Base-by-base conservation (phyloP, 2,113 vertebrate species). In the Lasiurus cinereus region DNA sequence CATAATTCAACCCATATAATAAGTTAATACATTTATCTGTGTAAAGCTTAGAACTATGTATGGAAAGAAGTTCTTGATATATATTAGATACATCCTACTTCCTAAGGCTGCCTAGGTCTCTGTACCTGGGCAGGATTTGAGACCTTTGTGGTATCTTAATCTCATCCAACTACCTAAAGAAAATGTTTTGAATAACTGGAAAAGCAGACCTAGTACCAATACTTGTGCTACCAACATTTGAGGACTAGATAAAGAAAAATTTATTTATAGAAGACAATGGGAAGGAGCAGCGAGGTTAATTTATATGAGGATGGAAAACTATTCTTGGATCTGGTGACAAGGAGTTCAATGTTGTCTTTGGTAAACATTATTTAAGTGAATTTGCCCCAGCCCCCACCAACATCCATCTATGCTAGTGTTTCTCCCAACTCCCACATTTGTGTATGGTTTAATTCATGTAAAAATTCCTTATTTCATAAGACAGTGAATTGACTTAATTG, bases 311-410 rank as follows among this genome's bases (percentile, higher is more conserved):
- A 80, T 77, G 43, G 46, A 91, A 94, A 93, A 87, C 3, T 13
- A 16, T 83, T 50, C 50, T 93, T 89, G 36, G 14, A 73, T 72
- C 95, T 95, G 86, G 54, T 94, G 39, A 88, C 21, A 31, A 67
- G 73, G 11, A 84, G 7, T 13, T 62, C 62, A 72, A 70, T 76
- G 27, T 72, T 93, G 36, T 77, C 91, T 93, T 62, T 88, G 67
- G 9, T 56, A 33, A 66, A 36, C 88, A 48, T 59, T 88, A 48
- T 59, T 88, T 96, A 76, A 72, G 74, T 85, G 24, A 83, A 87
- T 90, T 90, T 39, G 39, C 5, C 39, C 39, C 39, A 39, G 39
- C 39, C 39, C 39, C 39, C 39, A 39, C 39, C 39, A 5, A 39
- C 39, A 39, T 5, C 14, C 12, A 82, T 12, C 29, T 46, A 88